Evolutionary conservation across 1,140 invertebrate species (phyloP).

Genomic region (Drosophila ogumai): DNA sequence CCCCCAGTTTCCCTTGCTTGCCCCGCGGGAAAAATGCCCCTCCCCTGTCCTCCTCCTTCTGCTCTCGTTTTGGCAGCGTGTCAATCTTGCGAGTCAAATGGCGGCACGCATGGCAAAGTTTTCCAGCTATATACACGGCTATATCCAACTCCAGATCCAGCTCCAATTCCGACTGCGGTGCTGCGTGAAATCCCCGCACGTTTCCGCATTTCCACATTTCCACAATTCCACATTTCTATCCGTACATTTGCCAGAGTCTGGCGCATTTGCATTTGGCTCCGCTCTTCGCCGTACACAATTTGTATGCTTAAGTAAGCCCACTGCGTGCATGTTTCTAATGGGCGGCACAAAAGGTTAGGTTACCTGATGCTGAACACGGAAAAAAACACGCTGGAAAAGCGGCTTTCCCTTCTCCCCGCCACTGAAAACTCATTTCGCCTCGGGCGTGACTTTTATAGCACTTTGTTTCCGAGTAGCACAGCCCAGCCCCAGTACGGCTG

Average conservation of each 20-base stretch:
- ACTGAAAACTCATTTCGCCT: slow-evolving; percentile 78
- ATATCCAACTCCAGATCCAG: slow-evolving; percentile 6
- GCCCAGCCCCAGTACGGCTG: slow-evolving; percentile 14
- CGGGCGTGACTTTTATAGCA: slow-evolving; percentile 82
- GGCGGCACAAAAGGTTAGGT: slow-evolving; percentile 79
- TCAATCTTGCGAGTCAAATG: slow-evolving; percentile 81
- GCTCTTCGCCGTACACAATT: slow-evolving; percentile 51
- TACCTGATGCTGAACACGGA: slow-evolving; percentile 72
- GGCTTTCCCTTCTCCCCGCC: slow-evolving; percentile 30
- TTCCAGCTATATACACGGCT: slow-evolving; percentile 35
- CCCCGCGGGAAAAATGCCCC: slow-evolving; percentile 3
- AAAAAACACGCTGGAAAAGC: slow-evolving; percentile 51
- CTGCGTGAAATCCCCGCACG: slow-evolving; percentile 74
- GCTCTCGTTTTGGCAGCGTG: slow-evolving; percentile 64
- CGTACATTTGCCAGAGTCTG: slow-evolving; percentile 53
- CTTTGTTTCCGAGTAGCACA: slow-evolving; percentile 58
- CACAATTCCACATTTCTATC: slow-evolving; percentile 66
- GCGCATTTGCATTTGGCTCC: slow-evolving; percentile 51
- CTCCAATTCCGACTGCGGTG: slow-evolving; percentile 4
- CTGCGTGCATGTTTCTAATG: slow-evolving; percentile 83
- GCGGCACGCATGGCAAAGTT: slow-evolving; percentile 79
- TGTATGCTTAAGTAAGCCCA: slow-evolving; percentile 80
- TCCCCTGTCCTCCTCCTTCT: background rate
- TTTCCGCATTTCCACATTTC: slow-evolving; percentile 72
- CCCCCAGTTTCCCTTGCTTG: slow-evolving; percentile 4